Evolutionary conservation across 2,888 invertebrate species (phyloP), one percentile per base, ranked within the genome.

Genomic region (Hypomecis atomaria): DNA sequence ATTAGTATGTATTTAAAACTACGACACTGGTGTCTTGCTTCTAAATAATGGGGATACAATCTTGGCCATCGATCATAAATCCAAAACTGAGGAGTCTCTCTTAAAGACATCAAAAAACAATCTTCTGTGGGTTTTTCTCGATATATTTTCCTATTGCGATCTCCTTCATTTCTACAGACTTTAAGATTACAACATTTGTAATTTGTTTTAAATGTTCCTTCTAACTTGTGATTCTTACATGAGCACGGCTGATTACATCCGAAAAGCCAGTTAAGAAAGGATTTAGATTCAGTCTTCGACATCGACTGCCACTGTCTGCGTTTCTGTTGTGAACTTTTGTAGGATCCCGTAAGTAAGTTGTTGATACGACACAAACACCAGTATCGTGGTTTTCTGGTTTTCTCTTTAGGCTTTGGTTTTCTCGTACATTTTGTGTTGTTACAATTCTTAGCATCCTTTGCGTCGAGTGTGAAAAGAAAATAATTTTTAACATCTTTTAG

Each of bases 31-130:
- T 65, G 58, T 48, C 74, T 69, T 38, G 60, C 52, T 11, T 66
- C 66, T 45, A 78, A 38, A 61, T 71, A 75, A 6, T 73, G 76
- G 7, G 79, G 78, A 60, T 78, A 79, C 11, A 78, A 69, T 5
- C 61, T 61, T 1, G 83, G 82, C 73, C 76, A 79, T 4, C 75
- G 75, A 48, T 78, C 66, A 62, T 77, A 73, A 9, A 75, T 72
- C 76, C 78, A 81, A 0, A 74, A 38, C 33, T 76, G 74, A 34
- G 84, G 82, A n/a, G 78, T 77, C 59, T 73, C 75, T 60, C 75
- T 73, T 37, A 81, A 60, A 3, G 79, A 69, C 77, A 79, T 78
- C 8, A 75, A 59, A 65, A 73, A 83, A 64, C 84, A 86, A 65
- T 86, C 82, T 36, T 70, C 75, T n/a, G 74, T 75, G 3, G 76